Evolutionary conservation across 1,140 invertebrate species (phyloP).

Genomic region (Calliopsis andreniformis): DNA sequence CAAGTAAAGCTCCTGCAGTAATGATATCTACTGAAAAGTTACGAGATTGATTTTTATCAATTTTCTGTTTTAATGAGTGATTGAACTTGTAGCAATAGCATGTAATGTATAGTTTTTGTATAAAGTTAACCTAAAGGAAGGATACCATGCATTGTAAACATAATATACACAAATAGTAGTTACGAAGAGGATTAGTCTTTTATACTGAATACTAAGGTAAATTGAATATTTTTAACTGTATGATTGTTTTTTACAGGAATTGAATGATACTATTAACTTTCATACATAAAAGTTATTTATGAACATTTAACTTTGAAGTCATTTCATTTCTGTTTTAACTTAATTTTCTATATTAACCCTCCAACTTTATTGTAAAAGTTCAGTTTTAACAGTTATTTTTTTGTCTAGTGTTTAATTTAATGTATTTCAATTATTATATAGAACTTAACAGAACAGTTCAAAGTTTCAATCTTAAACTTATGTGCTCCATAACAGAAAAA

Average conservation of each 20-base stretch:
- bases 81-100: slow-evolving; percentile 13
- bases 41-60: slow-evolving; percentile 18
- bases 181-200: slow-evolving; percentile 8
- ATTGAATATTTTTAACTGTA: slow-evolving; percentile 23
- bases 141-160: background rate
- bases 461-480: no score
- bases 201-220: slow-evolving; percentile 23
- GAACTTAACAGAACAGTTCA: no score
- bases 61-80: background rate
- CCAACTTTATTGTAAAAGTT: no score
- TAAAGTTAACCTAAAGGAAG: background rate
- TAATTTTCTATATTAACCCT: no score
- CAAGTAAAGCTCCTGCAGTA: background rate
- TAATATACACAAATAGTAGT: slow-evolving; percentile 26
- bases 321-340: no score
- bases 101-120: background rate
- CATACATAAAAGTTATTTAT: no score
- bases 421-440: no score
- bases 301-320: no score
- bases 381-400: no score
- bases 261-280: no score
- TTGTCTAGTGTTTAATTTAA: no score
- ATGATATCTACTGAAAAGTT: slow-evolving; percentile 9
- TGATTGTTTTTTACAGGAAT: background rate
- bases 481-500: no score